Base-by-base conservation (phyloP, 2,888 invertebrate species). In the Liodrosophila aerea region DNA sequence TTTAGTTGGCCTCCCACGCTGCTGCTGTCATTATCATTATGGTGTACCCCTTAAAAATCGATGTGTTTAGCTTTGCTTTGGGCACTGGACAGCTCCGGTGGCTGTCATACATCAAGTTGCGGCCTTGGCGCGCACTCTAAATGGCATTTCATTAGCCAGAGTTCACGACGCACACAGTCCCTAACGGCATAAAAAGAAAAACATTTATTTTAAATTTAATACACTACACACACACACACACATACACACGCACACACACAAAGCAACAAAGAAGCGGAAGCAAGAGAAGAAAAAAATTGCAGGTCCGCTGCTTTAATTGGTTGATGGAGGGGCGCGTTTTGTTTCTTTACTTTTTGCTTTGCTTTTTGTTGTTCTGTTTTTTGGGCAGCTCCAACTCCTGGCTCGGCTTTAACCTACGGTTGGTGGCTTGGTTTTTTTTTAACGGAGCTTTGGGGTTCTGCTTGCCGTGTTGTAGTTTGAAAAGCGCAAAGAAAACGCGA, bases 121-220 rank as follows among this genome's bases (percentile, higher is more conserved):
- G 54, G 51, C 51, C 54, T 56, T 56, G 56, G 40, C 33, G n/a
- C 15, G 44, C 53, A 47, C 34, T 49, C 62, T 64, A 78, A 78
- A 78, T 73, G 60, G 64, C 73, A 65, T 76, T 78, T 78, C 77
- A 78, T 78, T 78, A 82, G 76, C 71, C 47, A 37, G 37, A 54
- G 58, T 41, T 33, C 46, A 33, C 44, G 63, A 39, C 46, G 36
- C 31, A 30, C 13, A 30, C 11, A 15, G 47, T 46, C 31, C 62
- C 62, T 43, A 52, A 39, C 39, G 43, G 66, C 29, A 52, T 40
- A 41, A 64, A 73, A 66, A 62, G 73, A 56, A 73, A 73, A 73
- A 72, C 78, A 78, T 78, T 78, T 78, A 76, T 76, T 78, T 76
- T 74, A 80, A 83, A 72, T 80, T 80, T 74, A 83, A 83, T 76